Percentiles rank a stretch among this genome's conserved stretches.
Evolutionary conservation across 2,113 vertebrate genomes (phyloP).

Genomic region (Bothrops jararaca): DNA sequence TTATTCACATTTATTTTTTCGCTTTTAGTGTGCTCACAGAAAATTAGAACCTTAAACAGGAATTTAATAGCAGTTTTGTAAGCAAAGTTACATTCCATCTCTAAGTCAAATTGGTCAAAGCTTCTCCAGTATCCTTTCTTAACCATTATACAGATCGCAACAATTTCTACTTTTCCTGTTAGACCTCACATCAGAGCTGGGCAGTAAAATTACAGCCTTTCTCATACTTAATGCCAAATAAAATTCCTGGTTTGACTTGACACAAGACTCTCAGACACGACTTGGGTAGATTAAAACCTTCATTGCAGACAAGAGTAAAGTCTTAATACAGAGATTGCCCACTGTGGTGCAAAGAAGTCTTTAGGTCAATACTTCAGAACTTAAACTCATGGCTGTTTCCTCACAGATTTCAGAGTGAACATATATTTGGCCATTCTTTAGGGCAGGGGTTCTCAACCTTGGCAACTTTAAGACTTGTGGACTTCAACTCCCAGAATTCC

Average conservation of each 20-base stretch:
- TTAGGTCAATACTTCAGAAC: background rate
- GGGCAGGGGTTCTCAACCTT: no score
- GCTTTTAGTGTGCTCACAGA: constrained; percentile 99
- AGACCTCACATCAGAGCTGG: background rate
- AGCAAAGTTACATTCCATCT: constrained; percentile 98
- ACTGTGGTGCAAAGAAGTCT: background rate
- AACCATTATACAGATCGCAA: background rate
- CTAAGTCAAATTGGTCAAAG: constrained; percentile 96
- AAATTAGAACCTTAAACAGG: constrained; percentile 97
- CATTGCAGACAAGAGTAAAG: background rate
- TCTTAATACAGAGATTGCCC: background rate
- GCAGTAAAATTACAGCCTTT: background rate
- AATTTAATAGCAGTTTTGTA: constrained; percentile 97
- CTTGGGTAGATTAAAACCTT: background rate
- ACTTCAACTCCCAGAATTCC: no score
- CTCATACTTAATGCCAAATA: background rate
- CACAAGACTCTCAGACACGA: background rate
- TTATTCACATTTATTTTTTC: constrained; percentile 99
- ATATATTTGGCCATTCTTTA: background rate
- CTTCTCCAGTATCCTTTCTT: constrained; percentile 85
- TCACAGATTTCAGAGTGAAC: background rate
- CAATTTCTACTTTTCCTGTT: background rate
- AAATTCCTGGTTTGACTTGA: background rate
- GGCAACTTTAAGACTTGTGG: no score
- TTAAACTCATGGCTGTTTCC: background rate